Evolutionary conservation across 2,797 vertebrate genomes (phyloP), one percentile per base, ranked within the genome.

Genomic region (Spea hammondii): DNA sequence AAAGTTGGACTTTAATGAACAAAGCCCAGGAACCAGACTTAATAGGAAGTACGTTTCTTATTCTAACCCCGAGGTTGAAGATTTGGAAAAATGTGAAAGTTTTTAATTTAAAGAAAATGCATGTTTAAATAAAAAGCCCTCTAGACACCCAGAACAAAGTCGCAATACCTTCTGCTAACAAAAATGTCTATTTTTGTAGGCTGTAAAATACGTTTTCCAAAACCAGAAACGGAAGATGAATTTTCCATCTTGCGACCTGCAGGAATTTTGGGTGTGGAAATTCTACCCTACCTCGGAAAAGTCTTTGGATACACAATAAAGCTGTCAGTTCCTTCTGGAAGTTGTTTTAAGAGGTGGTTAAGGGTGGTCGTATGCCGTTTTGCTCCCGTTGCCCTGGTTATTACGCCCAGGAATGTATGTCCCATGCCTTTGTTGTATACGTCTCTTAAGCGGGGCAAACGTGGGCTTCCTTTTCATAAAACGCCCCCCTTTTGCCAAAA

Each of bases 221-320:
- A 77, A 81, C 71, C 69, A 81, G 74, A 70, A 81, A 53, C 46
- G 49, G 72, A 72, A 77, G 69, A 67, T 77, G 69, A 77, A 77
- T 72, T 93, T 92, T 93, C 92, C 92, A 90, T 86, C 88, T 89
- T 90, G 92, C 84, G 90, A 80, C 87, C 85, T 86, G 87, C 84
- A 89, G 90, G 88, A 92, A 82, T 90, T 32, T 86, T 89, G 91
- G 89, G 90, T 91, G 90, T 93, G 92, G 91, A 93, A 91, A 92
- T 84, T 91, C 92, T 92, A 90, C 91, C 89, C 91, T 92, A 92
- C 89, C 87, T 91, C 92, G 92, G 92, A 92, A 93, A 91, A 88
- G 90, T 89, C 88, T 93, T 89, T 92, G 88, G 92, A 92, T 48
- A 12, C 14, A 59, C 69, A 67, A 76, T 76, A 81, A 77, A 81